These are phyloP conservation scores for Aphidius ervi DNA, from an alignment of 1,140 invertebrate species.

Conservation along the genomic window DNA sequence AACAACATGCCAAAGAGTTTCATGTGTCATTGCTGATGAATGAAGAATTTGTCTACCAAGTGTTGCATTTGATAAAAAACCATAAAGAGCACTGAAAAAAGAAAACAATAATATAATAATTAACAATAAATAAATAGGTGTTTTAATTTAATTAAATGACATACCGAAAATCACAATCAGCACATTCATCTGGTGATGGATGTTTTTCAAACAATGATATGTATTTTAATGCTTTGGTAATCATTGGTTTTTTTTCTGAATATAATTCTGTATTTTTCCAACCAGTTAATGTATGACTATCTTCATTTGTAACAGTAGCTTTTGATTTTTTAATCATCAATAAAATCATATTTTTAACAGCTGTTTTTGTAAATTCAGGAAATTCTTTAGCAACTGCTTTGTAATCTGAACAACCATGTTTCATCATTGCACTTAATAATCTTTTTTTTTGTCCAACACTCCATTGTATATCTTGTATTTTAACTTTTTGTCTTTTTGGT, in stretches of 20 bases:
- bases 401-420: conserved; percentile 23
- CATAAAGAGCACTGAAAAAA: conserved; percentile 24
- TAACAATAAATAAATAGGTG: no score
- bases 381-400: conserved; percentile 19
- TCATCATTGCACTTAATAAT: conserved; percentile 21
- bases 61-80: conserved; percentile 18
- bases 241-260: conserved; percentile 8
- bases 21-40: conserved; percentile 13
- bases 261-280: conserved; percentile 21
- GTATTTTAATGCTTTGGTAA: conserved; percentile 24
- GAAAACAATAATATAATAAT: not conserved
- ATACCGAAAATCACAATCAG: conserved; percentile 24
- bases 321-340: conserved; percentile 17
- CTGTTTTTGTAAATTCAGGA: conserved; percentile 18
- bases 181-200: conserved; percentile 18
- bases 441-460: conserved; percentile 21
- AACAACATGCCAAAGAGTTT: not conserved
- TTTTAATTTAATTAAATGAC: not conserved
- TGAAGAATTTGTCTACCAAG: conserved; percentile 18
- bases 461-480: conserved; percentile 11
- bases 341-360: conserved; percentile 24
- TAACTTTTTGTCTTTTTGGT: no score
- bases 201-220: conserved; percentile 26
- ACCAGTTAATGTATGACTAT: conserved; percentile 11
- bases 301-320: not conserved